Evolutionary conservation across 2,888 invertebrate genomes (phyloP).

Genomic region (Limnephilus rhombicus): DNA sequence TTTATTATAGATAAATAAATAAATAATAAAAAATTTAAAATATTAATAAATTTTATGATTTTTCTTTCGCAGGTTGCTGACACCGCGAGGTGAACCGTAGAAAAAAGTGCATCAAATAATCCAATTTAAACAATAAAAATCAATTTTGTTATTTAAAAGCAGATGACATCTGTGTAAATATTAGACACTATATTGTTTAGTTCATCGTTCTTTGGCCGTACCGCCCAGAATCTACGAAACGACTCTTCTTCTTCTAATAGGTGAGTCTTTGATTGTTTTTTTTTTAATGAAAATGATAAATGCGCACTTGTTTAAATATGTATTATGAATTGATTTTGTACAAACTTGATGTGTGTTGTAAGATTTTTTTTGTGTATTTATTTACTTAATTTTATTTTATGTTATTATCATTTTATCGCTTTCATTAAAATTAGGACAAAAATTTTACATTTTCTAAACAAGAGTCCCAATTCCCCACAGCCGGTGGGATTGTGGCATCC

Average conservation of each 20-base stretch:
- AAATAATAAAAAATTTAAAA: too few relatives aligned
- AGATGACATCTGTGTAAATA: not conserved
- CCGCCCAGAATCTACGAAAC: not conserved
- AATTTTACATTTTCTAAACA: not conserved
- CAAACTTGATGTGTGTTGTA: not conserved
- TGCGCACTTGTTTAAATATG: not conserved
- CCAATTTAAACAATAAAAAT: conserved; percentile 5
- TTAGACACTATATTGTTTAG: not conserved
- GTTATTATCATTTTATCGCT: too few relatives aligned
- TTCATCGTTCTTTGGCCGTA: not conserved
- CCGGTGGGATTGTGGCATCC: not conserved
- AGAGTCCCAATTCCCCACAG: not conserved
- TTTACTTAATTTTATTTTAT: not conserved
- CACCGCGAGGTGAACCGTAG: conserved; percentile 33
- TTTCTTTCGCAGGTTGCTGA: conserved; percentile 44
- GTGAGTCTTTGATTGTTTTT: not conserved
- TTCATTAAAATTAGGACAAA: too few relatives aligned
- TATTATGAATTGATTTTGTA: not conserved
- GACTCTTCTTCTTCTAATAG: not conserved
- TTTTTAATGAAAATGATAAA: not conserved
- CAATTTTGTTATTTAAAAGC: not conserved
- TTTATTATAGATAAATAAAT: too few relatives aligned
- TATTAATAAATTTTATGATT: conserved; percentile 14
- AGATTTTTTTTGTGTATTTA: not conserved
- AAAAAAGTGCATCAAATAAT: not conserved